Evolutionary conservation across 2,888 invertebrate genomes (phyloP).

Genomic region (Oxystoma pomonae): DNA sequence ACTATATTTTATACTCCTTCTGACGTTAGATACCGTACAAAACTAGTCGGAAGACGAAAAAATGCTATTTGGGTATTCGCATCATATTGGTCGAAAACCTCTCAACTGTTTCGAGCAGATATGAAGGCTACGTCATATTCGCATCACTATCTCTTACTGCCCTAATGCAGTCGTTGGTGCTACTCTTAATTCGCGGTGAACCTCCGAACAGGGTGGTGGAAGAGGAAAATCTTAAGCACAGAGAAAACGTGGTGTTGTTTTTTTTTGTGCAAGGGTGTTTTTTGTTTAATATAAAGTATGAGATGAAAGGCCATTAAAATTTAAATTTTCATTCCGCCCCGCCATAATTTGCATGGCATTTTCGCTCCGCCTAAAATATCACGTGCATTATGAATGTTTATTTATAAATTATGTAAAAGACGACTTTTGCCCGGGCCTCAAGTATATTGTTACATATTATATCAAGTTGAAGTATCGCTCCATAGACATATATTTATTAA

Average conservation of each 20-base stretch:
- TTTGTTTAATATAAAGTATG: constrained; percentile 32
- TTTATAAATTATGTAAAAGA: constrained; percentile 50
- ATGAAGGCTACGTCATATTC: too few species aligned
- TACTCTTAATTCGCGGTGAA: too few species aligned
- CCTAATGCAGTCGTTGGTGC: too few species aligned
- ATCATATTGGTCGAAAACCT: too few species aligned
- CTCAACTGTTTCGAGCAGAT: too few species aligned
- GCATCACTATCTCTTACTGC: too few species aligned
- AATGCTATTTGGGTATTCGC: too few species aligned
- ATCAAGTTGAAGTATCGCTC: constrained; percentile 37
- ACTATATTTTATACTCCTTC: too few species aligned
- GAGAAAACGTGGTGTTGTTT: neutral
- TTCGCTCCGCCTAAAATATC: constrained; percentile 40
- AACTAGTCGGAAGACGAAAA: too few species aligned
- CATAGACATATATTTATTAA: too few species aligned
- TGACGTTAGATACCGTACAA: too few species aligned
- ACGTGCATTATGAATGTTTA: constrained; percentile 50
- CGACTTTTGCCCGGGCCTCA: constrained; percentile 36
- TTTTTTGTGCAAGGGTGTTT: neutral
- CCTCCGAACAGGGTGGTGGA: neutral
- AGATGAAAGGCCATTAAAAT: constrained; percentile 43
- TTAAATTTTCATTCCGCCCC: constrained; percentile 43
- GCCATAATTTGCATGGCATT: constrained; percentile 45
- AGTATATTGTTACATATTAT: constrained; percentile 45
- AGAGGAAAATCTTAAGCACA: neutral